Evolutionary conservation across 2,888 invertebrate genomes (phyloP).

Genomic region (Drosophila lacicola): DNA sequence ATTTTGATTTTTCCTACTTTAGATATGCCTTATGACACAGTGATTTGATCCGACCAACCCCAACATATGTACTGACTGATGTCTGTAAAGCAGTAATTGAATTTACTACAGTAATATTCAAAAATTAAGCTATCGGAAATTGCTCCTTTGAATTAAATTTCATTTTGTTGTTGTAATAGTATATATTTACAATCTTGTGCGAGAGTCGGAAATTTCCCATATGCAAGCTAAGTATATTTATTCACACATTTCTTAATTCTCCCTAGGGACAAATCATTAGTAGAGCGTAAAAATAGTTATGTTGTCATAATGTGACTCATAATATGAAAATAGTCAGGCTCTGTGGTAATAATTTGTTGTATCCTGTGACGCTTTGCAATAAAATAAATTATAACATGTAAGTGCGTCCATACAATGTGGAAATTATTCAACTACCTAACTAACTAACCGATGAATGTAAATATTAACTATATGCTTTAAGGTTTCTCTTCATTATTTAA

Average conservation of each 20-base stretch:
- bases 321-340: constrained; percentile 20
- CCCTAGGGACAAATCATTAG: constrained; percentile 49
- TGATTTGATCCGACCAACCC: too few relatives aligned
- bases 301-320: constrained; percentile 58
- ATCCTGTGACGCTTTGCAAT: constrained; percentile 46
- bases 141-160: background rate
- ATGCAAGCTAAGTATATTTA: background rate
- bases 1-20: too few relatives aligned
- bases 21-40: too few relatives aligned
- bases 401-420: constrained; percentile 1
- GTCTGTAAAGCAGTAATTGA: too few relatives aligned
- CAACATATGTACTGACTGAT: too few relatives aligned
- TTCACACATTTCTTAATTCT: constrained; percentile 1
- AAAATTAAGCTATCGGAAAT: too few relatives aligned
- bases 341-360: constrained; percentile 47
- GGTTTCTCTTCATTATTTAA: background rate
- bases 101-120: too few relatives aligned
- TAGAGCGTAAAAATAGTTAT: constrained; percentile 46
- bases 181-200: background rate
- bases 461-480: background rate
- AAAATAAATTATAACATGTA: constrained; percentile 37
- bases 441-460: background rate
- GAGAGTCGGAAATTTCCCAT: background rate
- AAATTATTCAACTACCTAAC: background rate
- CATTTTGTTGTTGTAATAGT: background rate